Conservation (phyloP, 1,140 invertebrate species). For the Drosophila yakuba region DNA sequence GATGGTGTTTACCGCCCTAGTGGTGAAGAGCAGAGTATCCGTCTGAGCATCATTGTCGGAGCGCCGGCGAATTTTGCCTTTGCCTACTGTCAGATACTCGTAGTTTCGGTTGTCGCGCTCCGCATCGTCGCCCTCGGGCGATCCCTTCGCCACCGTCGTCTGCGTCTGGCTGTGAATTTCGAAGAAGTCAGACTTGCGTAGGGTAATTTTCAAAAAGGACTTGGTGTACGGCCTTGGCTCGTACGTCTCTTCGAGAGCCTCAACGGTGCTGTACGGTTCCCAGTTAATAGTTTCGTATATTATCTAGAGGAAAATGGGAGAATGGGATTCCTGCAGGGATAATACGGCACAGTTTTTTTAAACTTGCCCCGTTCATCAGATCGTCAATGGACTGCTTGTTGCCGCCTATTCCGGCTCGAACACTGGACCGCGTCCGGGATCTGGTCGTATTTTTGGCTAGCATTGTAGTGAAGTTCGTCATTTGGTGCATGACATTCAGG, state of each 20-base stretch:
- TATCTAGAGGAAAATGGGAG: constrained; percentile 26
- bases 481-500: constrained; percentile 36
- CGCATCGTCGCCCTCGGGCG: constrained; percentile 85
- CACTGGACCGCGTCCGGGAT: constrained; percentile 51
- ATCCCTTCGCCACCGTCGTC: constrained; percentile 86
- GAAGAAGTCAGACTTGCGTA: constrained; percentile 88
- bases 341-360: too few relatives aligned
- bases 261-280: not conserved
- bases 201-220: constrained; percentile 85
- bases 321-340: too few relatives aligned
- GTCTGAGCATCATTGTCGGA: constrained; percentile 89
- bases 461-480: constrained; percentile 14
- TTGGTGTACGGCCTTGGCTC: constrained; percentile 34
- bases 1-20: constrained; percentile 86
- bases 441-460: not conserved
- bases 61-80: constrained; percentile 88
- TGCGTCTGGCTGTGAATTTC: constrained; percentile 88
- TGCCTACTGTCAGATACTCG: constrained; percentile 88
- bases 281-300: constrained; percentile 57
- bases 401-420: constrained; percentile 50
- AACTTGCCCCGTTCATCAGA: constrained; percentile 56
- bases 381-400: constrained; percentile 73
- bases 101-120: constrained; percentile 88
- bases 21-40: constrained; percentile 86
- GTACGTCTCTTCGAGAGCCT: not conserved